These are phyloP conservation scores for Malurus melanocephalus DNA, from an alignment of 2,113 vertebrate genomes.

Conservation along the genomic window DNA sequence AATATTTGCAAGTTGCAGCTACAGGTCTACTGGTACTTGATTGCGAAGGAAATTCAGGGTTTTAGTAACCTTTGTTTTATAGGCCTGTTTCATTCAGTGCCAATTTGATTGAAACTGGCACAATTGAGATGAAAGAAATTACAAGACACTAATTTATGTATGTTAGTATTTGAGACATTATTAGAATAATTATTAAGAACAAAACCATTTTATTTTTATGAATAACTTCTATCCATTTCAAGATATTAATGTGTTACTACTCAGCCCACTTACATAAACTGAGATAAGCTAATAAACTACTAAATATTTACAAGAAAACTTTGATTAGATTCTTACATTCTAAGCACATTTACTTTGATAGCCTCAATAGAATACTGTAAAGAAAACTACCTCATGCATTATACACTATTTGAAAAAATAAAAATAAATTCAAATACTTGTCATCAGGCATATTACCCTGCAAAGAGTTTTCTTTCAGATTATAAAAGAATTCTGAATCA, in stretches of 20 bases:
- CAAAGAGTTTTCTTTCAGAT: background rate
- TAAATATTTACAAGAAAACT: background rate
- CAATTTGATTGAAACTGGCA: background rate
- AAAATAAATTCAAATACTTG: background rate
- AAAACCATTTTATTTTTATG: background rate
- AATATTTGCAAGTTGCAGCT: background rate
- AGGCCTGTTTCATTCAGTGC: background rate
- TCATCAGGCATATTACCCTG: background rate
- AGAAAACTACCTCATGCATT: background rate
- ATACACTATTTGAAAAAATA: background rate
- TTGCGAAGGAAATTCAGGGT: background rate
- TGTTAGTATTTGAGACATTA: background rate
- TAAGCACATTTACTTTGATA: background rate
- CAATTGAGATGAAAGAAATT: background rate
- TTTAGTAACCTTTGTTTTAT: background rate
- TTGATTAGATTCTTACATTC: background rate
- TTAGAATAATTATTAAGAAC: background rate
- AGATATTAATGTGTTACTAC: background rate
- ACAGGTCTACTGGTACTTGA: background rate
- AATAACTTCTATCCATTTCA: background rate
- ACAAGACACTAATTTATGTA: background rate
- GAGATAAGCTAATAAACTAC: background rate
- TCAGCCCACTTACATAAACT: background rate
- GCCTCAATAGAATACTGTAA: background rate
- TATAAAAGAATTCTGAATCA: background rate